Conservation (phyloP, 2,797 vertebrate species). For the Synanceia verrucosa region DNA sequence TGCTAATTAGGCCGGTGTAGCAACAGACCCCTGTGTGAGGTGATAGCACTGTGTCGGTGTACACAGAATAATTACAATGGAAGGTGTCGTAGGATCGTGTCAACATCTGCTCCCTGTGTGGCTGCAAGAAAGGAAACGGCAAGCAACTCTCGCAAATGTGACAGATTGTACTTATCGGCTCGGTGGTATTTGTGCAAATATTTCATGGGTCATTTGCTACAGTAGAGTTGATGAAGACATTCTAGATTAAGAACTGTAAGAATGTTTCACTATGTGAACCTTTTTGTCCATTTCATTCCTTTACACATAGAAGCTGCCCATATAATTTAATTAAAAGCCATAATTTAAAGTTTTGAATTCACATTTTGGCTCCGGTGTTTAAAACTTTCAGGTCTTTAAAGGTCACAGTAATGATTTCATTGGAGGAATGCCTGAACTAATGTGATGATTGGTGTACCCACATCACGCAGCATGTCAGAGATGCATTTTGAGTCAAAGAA, state of each 20-base stretch:
- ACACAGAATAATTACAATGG: constrained; percentile 76
- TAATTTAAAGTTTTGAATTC: not conserved
- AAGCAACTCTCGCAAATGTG: constrained; percentile 29
- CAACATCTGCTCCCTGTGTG: constrained; percentile 66
- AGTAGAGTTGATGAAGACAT: not conserved
- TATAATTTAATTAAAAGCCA: not conserved
- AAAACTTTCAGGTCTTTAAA: not conserved
- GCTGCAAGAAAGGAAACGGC: constrained; percentile 20
- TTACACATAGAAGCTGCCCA: not conserved
- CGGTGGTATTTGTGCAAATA: constrained; percentile 1
- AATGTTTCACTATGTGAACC: not conserved
- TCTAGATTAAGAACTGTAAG: not conserved
- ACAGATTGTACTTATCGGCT: constrained; percentile 2
- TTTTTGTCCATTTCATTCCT: not conserved
- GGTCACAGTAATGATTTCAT: not conserved
- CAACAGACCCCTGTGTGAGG: constrained; percentile 69
- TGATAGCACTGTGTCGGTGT: constrained; percentile 63
- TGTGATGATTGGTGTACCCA: not conserved
- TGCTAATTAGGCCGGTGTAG: constrained; percentile 75
- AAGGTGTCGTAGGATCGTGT: constrained; percentile 64
- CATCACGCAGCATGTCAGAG: not conserved
- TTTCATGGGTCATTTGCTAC: constrained; percentile 13
- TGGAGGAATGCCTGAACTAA: not conserved
- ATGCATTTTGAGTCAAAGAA: not conserved
- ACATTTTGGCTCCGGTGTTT: not conserved